phyloP scores from a whole-genome alignment of 2,797 vertebrate species.

The Nyctibius grandis region DNA sequence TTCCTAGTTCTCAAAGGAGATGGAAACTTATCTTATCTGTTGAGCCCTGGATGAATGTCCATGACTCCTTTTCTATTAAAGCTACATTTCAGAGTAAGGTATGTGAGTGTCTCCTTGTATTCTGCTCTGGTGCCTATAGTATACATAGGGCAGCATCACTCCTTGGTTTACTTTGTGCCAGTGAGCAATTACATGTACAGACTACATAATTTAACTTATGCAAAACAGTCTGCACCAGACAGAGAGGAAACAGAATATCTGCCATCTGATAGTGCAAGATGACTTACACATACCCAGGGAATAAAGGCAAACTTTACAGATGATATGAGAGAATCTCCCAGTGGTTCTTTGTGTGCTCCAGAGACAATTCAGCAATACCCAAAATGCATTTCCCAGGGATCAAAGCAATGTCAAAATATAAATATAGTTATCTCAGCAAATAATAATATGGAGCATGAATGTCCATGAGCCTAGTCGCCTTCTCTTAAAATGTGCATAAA shows the following conservation, averaged over 20 bases:
- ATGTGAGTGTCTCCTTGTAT: not conserved
- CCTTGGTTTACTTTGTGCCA: not conserved
- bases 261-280: not conserved
- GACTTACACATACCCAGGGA: not conserved
- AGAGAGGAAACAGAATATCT: not conserved
- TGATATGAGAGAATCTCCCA: not conserved
- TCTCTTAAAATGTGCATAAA: not conserved
- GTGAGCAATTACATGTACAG: not conserved
- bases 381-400: not conserved
- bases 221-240: not conserved
- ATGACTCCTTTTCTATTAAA: not conserved
- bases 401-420: not conserved
- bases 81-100: not conserved
- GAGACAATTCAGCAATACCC: not conserved
- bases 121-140: not conserved
- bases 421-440: not conserved
- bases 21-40: not conserved
- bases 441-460: not conserved
- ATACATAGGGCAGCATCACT: not conserved
- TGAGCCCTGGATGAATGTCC: not conserved
- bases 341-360: not conserved
- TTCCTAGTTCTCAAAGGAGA: not conserved
- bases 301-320: not conserved
- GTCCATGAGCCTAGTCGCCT: not conserved
- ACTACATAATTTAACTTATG: not conserved